These are phyloP conservation scores for Andrena haemorrhoa DNA, from an alignment of 2,888 invertebrate genomes.

Conservation along the genomic window DNA sequence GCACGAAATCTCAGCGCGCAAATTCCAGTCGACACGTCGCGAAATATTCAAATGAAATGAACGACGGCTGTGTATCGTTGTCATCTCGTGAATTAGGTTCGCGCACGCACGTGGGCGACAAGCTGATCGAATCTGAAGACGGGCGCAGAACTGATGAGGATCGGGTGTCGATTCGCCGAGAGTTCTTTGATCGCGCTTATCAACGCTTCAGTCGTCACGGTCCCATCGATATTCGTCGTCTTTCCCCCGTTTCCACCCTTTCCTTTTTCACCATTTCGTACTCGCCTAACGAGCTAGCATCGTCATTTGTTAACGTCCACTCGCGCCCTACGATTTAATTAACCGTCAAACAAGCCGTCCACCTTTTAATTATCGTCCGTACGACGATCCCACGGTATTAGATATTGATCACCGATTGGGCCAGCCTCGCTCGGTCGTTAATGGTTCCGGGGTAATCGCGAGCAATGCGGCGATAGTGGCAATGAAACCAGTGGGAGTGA, in stretches of 20 bases:
- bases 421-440: background rate
- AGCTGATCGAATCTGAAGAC: constrained; percentile 14
- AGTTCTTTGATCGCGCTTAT: constrained; percentile 16
- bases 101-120: constrained; percentile 3
- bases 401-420: background rate
- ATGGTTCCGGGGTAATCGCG: constrained; percentile 9
- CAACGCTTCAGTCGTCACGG: background rate
- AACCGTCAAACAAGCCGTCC: constrained; percentile 33
- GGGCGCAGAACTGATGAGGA: background rate
- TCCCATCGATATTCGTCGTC: background rate
- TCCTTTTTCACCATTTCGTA: background rate
- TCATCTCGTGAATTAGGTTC: constrained; percentile 16
- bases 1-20: constrained; percentile 3
- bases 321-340: constrained; percentile 44
- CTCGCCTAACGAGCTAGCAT: constrained; percentile 22
- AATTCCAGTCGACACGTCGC: constrained; percentile 14
- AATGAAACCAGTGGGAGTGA: background rate
- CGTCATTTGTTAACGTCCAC: constrained; percentile 35
- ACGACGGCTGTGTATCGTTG: background rate
- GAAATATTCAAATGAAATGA: constrained; percentile 44
- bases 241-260: background rate
- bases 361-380: constrained; percentile 3
- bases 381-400: background rate
- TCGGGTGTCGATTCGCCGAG: constrained; percentile 16
- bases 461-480: background rate